A percentile compares a stretch with the other conserved stretches of the same genome.
Evolutionary conservation across 2,113 vertebrate genomes (phyloP).

Genomic region (Siniperca knerii): DNA sequence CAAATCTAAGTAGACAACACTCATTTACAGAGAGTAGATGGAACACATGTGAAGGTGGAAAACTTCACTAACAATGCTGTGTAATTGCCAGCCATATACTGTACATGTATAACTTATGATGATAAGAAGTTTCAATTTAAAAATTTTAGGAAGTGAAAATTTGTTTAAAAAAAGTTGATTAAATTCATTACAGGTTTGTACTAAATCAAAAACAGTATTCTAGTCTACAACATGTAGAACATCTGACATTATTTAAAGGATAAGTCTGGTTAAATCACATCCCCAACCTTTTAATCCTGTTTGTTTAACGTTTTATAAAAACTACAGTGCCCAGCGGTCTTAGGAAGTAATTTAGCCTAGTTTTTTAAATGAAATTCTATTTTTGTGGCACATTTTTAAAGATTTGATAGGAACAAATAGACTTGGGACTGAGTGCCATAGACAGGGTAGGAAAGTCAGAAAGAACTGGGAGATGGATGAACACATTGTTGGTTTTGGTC

Average conservation of each 20-base stretch:
- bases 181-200: not conserved
- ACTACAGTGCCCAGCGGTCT: not conserved
- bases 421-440: not conserved
- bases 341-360: not conserved
- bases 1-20: not conserved
- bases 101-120: not conserved
- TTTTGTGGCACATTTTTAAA: not conserved
- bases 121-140: not conserved
- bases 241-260: not conserved
- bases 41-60: not conserved
- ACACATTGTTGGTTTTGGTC: not conserved
- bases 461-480: not conserved
- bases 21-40: not conserved
- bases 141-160: not conserved
- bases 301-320: not conserved
- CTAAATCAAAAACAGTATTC: not conserved
- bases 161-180: not conserved
- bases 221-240: not conserved
- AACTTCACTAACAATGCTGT: not conserved
- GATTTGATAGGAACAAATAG: not conserved
- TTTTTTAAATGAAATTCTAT: not conserved
- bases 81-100: not conserved
- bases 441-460: not conserved
- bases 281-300: not conserved
- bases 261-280: not conserved